Evolutionary conservation across 53 echinoderm and acorn worm genomes (phyloP).

Genomic region (Pentamera pediparva): DNA sequence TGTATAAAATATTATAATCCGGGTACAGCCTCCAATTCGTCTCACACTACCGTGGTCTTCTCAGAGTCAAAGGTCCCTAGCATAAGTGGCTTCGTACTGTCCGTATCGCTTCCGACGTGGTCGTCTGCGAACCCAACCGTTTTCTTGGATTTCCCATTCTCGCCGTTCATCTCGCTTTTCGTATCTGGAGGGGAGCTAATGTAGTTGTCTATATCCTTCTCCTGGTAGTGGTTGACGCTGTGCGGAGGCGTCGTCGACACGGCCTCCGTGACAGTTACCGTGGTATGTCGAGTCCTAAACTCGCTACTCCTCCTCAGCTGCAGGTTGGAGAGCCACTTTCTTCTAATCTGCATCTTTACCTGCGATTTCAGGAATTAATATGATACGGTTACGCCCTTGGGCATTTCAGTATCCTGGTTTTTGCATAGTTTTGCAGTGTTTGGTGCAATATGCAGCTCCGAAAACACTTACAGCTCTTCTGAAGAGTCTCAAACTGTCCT

Average conservation of each 20-base stretch:
- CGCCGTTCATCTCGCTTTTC: background rate
- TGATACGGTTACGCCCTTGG: no score
- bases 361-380: no score
- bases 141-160: slow-evolving; percentile 15
- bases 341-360: slow-evolving; percentile 88
- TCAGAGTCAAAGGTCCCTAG: background rate
- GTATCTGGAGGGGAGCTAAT: background rate
- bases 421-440: no score
- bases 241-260: slow-evolving; percentile 57
- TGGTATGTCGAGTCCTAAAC: slow-evolving; percentile 73
- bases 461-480: no score
- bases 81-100: slow-evolving; percentile 16
- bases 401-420: no score
- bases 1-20: no score
- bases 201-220: slow-evolving; percentile 25
- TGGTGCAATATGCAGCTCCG: no score
- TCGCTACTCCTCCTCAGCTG: slow-evolving; percentile 73
- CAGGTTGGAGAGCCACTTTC: slow-evolving; percentile 78
- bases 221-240: slow-evolving; percentile 24
- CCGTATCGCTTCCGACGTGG: background rate
- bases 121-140: slow-evolving; percentile 14
- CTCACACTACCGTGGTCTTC: slow-evolving; percentile 19
- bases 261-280: slow-evolving; percentile 74
- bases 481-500: no score
- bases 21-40: no score